Conservation (phyloP, 2,797 vertebrate species). For the Sebastes diploproa region DNA sequence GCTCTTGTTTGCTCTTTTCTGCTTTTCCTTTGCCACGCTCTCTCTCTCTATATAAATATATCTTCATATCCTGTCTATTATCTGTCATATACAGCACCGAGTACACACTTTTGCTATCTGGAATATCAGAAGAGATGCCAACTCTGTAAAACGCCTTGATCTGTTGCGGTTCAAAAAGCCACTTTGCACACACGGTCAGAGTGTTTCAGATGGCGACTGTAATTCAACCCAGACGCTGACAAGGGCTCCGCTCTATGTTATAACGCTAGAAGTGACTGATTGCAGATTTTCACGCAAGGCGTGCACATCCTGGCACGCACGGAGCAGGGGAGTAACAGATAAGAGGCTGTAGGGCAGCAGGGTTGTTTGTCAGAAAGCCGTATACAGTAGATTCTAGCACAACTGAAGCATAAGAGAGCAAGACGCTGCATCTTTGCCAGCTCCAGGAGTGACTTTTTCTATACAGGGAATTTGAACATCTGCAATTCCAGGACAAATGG, state of each 20-base stretch:
- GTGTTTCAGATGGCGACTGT: slow-evolving; percentile 57
- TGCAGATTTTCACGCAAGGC: slow-evolving; percentile 33
- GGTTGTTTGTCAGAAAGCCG: slow-evolving; percentile 13
- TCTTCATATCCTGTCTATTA: slow-evolving; percentile 37
- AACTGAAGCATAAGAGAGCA: background rate
- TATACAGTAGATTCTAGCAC: background rate
- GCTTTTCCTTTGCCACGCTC: background rate
- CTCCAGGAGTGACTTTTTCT: background rate
- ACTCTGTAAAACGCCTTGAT: slow-evolving; percentile 28
- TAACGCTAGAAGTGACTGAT: slow-evolving; percentile 31
- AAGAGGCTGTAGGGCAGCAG: slow-evolving; percentile 10
- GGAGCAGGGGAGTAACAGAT: slow-evolving; percentile 18
- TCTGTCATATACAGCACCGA: slow-evolving; percentile 19
- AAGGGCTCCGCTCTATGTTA: slow-evolving; percentile 32
- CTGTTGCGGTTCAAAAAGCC: slow-evolving; percentile 34
- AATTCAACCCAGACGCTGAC: slow-evolving; percentile 52
- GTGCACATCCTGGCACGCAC: slow-evolving; percentile 26
- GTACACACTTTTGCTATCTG: slow-evolving; percentile 43
- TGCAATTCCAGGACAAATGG: background rate
- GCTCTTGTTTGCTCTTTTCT: background rate
- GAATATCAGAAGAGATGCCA: slow-evolving; percentile 59
- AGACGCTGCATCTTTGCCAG: background rate
- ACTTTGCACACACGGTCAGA: slow-evolving; percentile 33
- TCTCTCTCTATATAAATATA: background rate
- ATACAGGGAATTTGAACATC: background rate